Evolutionary conservation across 2,113 vertebrate species (phyloP).

Genomic region (Oplegnathus fasciatus): DNA sequence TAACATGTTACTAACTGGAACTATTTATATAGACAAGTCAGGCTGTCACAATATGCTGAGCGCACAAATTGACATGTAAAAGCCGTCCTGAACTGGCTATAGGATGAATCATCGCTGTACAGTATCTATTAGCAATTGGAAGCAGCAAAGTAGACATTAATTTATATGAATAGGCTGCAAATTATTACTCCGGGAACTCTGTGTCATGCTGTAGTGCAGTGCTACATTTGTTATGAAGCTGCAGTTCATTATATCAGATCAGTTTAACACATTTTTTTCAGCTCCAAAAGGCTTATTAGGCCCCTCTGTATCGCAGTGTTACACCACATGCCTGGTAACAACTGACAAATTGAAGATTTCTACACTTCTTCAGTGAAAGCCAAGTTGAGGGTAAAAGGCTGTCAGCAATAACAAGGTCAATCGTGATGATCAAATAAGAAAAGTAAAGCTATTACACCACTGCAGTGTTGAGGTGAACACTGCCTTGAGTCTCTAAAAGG

Average conservation of each 20-base stretch:
- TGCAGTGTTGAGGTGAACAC: slow-evolving; percentile 4
- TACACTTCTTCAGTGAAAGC: slow-evolving; percentile 1
- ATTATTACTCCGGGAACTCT: neutral
- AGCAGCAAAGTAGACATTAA: neutral
- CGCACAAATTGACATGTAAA: neutral
- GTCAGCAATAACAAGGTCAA: slow-evolving; percentile 37
- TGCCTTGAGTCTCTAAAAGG: slow-evolving; percentile 35
- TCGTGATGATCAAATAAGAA: slow-evolving; percentile 33
- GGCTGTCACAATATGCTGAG: slow-evolving; percentile 4
- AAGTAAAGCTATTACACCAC: slow-evolving; percentile 18
- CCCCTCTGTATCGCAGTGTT: neutral
- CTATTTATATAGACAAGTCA: neutral
- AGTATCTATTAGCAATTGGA: neutral
- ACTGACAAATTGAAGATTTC: slow-evolving; percentile 12
- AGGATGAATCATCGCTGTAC: neutral
- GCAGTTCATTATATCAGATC: slow-evolving; percentile 13
- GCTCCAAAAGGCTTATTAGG: neutral
- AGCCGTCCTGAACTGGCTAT: neutral
- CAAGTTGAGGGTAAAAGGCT: slow-evolving; percentile 24
- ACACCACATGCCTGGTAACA: neutral
- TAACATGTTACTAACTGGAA: neutral
- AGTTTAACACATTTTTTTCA: slow-evolving; percentile 3
- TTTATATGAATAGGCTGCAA: slow-evolving; percentile 18
- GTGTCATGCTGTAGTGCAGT: neutral
- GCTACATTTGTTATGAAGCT: slow-evolving; percentile 13